A percentile compares a stretch with the other conserved stretches of the same genome.
These are phyloP conservation scores for Orthosia gracilis DNA, from an alignment of 2,888 invertebrate genomes.

Conservation along the genomic window DNA sequence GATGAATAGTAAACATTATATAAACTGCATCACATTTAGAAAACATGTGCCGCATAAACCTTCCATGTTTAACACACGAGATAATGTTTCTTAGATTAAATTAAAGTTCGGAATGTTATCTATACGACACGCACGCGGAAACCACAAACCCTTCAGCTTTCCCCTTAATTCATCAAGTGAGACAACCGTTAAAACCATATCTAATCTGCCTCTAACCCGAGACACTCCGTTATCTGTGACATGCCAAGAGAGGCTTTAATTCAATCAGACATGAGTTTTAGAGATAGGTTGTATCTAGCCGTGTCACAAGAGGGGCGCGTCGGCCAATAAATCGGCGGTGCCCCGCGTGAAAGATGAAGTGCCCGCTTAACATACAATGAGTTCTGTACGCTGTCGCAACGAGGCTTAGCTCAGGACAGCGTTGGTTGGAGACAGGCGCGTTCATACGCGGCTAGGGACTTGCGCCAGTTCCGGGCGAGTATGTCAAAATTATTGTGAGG, in stretches of 20 bases:
- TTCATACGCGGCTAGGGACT: constrained; percentile 70
- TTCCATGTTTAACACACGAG: constrained; percentile 38
- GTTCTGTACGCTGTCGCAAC: constrained; percentile 84
- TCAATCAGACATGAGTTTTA: constrained; percentile 75
- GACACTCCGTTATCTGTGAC: constrained; percentile 76
- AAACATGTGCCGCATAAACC: constrained; percentile 38
- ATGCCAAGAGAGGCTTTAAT: constrained; percentile 77
- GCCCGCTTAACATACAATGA: constrained; percentile 91
- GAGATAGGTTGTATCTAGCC: constrained; percentile 77
- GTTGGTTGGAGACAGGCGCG: constrained; percentile 71
- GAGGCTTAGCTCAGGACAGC: constrained; percentile 78
- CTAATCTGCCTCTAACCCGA: constrained; percentile 72
- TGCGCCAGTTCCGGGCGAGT: constrained; percentile 68
- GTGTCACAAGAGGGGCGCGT: constrained; percentile 86
- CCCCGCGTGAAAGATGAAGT: constrained; percentile 88
- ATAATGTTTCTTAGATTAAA: constrained; percentile 42
- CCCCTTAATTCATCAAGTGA: constrained; percentile 63
- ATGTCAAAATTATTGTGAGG: constrained; percentile 48
- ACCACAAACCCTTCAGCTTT: constrained; percentile 59
- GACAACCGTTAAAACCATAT: constrained; percentile 69
- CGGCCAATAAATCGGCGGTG: constrained; percentile 88
- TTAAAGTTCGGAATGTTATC: constrained; percentile 50
- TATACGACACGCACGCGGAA: constrained; percentile 49
- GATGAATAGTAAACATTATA: constrained; percentile 53
- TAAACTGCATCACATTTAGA: constrained; percentile 59